Evolutionary conservation across 2,113 vertebrate genomes (phyloP), one percentile per base, ranked within the genome.

Genomic region (Phalacrocorax brasilianus): DNA sequence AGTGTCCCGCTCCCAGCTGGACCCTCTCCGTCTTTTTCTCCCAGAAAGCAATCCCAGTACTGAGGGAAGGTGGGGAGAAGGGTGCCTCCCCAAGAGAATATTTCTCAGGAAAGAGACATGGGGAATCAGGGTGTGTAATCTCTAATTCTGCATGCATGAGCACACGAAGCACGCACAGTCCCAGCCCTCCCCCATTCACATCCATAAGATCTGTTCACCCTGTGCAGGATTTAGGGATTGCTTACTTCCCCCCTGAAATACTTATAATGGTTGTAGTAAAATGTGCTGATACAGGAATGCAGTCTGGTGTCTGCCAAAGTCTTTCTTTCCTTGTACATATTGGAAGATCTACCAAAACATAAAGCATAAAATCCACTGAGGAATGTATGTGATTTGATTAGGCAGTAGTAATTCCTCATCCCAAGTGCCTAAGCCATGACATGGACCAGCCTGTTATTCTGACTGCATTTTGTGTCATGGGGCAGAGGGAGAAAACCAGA

Each of bases 371-470:
- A 79, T 85, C 67, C 44, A 49, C n/a, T 7, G 14, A 83, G 33
- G 74, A 94, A 85, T 76, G 74, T 72, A 52, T 61, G 16, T 4
- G 6, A 88, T 95, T 95, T 88, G 78, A 93, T 79, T 92, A 79
- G 44, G 73, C 66, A 44, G 68, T 10, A 33, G 47, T 70, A 90
- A 88, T 85, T 91, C 71, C 74, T 91, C 30, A 38, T 67, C 32
- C 42, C 21, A 65, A 85, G 33, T 44, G 58, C 28, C 35, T 85
- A 88, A 95, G 30, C 49, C 30, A 8, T 63, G 78, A 83, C 66
- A 67, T 0, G 0, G 77, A 72, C 35, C 66, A 87, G 47, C 28
- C 52, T 91, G 73, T 65, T 75, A 61, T 47, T 65, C 44, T 63
- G 59, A 62, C 59, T 63, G 22, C 38, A 12, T 59, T 74, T 82